Base-by-base conservation (phyloP, 2,888 invertebrate species). In the Drosophila parthenogenetica region DNA sequence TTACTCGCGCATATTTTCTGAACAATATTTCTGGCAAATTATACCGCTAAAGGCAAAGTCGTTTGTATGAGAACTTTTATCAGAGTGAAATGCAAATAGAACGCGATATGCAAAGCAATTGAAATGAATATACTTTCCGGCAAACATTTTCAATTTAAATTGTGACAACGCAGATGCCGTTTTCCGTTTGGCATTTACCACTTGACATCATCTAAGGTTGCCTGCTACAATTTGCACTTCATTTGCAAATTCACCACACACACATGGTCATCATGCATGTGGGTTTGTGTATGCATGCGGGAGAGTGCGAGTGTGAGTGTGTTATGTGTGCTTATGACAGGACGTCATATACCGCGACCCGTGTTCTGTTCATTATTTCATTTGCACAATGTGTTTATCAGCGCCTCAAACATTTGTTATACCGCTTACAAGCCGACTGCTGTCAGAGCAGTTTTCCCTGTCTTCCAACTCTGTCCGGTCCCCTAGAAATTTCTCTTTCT, bases 141-240 rank as follows among this genome's bases (percentile, higher is more conserved):
- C 72, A 84, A 77, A 84, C 84, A 72, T 77, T 88, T 86, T 79
- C 87, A 88, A 81, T 88, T 86, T 88, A 54, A 87, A 87, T 81
- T 64, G 69, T 87, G 84, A 85, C 79, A 81, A 43, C 51, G 17
- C 35, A 53, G 42, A 22, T 63, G 73, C 46, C 48, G 46, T 69
- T 59, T 25, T 51, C 40, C 63, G 68, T 58, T 72, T 57, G 8
- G 35, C 58, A 42, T 46, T 55, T 59, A 53, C 70, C 49, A 45
- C 29, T 32, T 57, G 62, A 35, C 69, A 61, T 29, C 55, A 19
- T 25, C 11, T 19, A 40, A 29, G 25, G 48, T 37, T 49, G 29
- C 43, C 43, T 53, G 69, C 55, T 50, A 60, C 76, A 75, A 35
- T 69, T 71, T 76, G 59, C 76, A 64, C 67, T 73, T 77, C 69